These are phyloP conservation scores for Smutsia gigantea DNA, from an alignment of 2,797 vertebrate species.

Conservation along the genomic window DNA sequence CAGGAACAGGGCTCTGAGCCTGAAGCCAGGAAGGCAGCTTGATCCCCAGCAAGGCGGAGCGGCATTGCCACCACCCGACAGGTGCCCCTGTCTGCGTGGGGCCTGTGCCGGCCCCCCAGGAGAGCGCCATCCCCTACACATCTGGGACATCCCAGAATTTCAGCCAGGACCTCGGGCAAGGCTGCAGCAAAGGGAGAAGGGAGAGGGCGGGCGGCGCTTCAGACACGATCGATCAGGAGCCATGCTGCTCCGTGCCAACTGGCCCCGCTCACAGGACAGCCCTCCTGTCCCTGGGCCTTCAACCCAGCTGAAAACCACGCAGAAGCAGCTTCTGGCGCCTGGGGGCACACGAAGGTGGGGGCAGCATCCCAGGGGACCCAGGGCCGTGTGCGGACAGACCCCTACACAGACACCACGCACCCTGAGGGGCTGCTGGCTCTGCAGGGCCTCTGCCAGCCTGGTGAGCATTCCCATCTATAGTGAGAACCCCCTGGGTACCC, in stretches of 20 bases:
- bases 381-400: neutral
- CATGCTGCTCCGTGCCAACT: fast-evolving
- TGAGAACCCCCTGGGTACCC: neutral
- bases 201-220: too few species aligned
- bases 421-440: neutral
- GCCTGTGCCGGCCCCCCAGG: neutral
- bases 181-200: neutral
- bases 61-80: neutral
- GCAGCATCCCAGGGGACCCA: neutral
- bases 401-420: too few species aligned
- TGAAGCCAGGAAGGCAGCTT: fast-evolving
- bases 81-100: neutral
- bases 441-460: fast-evolving
- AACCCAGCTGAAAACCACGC: neutral
- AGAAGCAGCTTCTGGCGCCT: neutral
- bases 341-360: neutral
- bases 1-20: neutral
- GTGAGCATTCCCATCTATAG: fast-evolving
- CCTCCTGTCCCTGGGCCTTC: neutral
- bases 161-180: fast-evolving
- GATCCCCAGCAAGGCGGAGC: neutral
- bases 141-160: neutral
- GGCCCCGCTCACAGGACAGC: fast-evolving
- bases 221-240: neutral
- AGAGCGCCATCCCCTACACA: neutral